These are phyloP conservation scores for Nothocercus nigrocapillus DNA, from an alignment of 2,113 vertebrate species.

Conservation along the genomic window DNA sequence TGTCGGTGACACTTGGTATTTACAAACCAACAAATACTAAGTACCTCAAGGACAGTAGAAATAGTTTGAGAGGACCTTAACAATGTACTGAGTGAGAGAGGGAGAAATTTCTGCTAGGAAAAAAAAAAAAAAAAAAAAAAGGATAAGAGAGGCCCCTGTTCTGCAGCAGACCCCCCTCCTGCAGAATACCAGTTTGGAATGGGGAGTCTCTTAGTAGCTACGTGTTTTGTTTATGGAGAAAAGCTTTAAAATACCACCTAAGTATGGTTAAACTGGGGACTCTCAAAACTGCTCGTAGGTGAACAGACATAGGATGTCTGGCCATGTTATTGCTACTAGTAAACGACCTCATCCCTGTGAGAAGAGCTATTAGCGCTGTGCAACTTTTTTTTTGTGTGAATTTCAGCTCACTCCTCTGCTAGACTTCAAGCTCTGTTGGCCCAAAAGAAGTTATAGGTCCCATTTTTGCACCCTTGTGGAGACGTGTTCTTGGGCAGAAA, in stretches of 20 bases:
- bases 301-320: not conserved
- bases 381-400: not conserved
- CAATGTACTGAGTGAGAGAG: fast-evolving
- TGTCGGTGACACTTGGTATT: not conserved
- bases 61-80: not conserved
- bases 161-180: not conserved
- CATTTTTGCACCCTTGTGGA: fast-evolving
- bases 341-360: not conserved
- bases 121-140: not conserved
- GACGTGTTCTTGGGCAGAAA: not conserved
- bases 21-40: not conserved
- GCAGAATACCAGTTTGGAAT: not conserved
- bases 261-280: fast-evolving
- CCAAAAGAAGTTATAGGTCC: not conserved
- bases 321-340: not conserved
- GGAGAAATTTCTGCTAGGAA: not conserved
- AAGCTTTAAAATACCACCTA: not conserved
- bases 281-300: not conserved
- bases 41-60: not conserved
- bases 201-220: not conserved
- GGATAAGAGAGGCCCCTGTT: not conserved
- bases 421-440: not conserved
- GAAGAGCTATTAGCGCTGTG: not conserved
- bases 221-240: not conserved
- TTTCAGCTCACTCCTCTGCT: not conserved